These are phyloP conservation scores for Hofmannophila pseudospretella DNA, from an alignment of 2,888 invertebrate species.

Conservation along the genomic window DNA sequence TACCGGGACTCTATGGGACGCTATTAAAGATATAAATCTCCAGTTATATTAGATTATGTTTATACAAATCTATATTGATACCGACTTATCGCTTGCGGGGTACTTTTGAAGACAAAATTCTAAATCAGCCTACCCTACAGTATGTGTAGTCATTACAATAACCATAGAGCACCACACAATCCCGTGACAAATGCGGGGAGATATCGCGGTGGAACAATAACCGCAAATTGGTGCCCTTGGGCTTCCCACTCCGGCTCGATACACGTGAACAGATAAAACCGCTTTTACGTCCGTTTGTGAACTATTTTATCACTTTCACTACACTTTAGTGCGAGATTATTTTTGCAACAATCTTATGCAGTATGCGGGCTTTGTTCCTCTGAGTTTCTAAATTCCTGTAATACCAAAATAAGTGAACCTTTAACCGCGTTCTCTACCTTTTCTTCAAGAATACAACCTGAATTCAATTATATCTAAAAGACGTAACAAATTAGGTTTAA, in stretches of 20 bases:
- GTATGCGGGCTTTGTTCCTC: no score
- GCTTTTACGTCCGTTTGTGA: conserved; percentile 35
- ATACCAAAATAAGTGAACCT: no score
- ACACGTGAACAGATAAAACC: conserved; percentile 33
- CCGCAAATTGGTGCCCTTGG: conserved; percentile 47
- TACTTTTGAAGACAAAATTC: no score
- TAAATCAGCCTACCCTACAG: conserved; percentile 1
- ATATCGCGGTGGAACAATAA: conserved; percentile 48
- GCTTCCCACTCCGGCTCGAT: conserved; percentile 30
- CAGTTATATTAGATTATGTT: conserved; percentile 13
- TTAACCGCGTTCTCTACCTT: no score
- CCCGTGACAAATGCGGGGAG: conserved; percentile 41
- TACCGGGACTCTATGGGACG: conserved; percentile 20
- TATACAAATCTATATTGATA: not conserved
- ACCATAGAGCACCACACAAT: conserved; percentile 24
- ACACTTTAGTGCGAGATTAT: conserved; percentile 6
- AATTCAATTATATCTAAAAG: no score
- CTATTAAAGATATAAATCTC: conserved; percentile 26
- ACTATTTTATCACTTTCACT: conserved; percentile 46
- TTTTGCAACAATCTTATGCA: no score
- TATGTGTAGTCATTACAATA: conserved; percentile 11
- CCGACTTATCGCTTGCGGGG: conserved; percentile 8
- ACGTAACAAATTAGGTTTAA: no score
- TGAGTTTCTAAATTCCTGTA: no score
- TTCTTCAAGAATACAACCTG: no score